A percentile compares a stretch with the other conserved stretches of the same genome.
Conservation (phyloP, 2,113 vertebrate genomes). For the Eptatretus burgeri region DNA sequence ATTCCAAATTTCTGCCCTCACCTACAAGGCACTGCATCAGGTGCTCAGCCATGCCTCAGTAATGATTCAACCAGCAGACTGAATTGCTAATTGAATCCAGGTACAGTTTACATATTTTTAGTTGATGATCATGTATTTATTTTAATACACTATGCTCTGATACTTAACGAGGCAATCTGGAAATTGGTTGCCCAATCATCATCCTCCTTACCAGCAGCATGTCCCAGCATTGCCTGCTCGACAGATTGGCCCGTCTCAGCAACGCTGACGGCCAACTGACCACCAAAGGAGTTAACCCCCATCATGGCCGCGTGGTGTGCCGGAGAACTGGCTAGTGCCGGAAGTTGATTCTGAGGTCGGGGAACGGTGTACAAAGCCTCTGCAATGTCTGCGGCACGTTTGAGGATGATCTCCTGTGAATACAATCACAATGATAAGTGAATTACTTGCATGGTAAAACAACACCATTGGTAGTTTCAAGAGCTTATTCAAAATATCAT, state of each 20-base stretch:
- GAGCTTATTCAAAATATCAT: no score
- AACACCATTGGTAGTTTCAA: neutral
- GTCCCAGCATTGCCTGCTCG: slow-evolving; percentile 30
- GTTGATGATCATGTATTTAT: no score
- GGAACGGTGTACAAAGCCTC: slow-evolving; percentile 95
- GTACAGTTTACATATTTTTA: no score
- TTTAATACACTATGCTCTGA: no score
- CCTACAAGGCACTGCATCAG: no score
- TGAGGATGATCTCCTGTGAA: slow-evolving; percentile 67
- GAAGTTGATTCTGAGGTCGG: slow-evolving; percentile 75
- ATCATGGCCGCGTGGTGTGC: slow-evolving; percentile 86
- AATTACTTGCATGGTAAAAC: neutral
- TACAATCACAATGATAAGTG: no score
- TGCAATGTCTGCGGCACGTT: slow-evolving; percentile 81
- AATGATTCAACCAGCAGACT: no score
- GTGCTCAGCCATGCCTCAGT: no score
- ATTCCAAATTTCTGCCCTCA: no score
- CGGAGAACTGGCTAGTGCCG: slow-evolving; percentile 41
- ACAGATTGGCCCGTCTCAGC: slow-evolving; percentile 52
- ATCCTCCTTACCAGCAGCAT: neutral
- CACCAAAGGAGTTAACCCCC: slow-evolving; percentile 83
- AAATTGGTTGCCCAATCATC: no score
- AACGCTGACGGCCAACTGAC: slow-evolving; percentile 80
- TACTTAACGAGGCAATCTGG: no score
- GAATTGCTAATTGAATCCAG: no score